Evolutionary conservation across 2,888 invertebrate species (phyloP).

Genomic region (Cecidostiba fungosa): DNA sequence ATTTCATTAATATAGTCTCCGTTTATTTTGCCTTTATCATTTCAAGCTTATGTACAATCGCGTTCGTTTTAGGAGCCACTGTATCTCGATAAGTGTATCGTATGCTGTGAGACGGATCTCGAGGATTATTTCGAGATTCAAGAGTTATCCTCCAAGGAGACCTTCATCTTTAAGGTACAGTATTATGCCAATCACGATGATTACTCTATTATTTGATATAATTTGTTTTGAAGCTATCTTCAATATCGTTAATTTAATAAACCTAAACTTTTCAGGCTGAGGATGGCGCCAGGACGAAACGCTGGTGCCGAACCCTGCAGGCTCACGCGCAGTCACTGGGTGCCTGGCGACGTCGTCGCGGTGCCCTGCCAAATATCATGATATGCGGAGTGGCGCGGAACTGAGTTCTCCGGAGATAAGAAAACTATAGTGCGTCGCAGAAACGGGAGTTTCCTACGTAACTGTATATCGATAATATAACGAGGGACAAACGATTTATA

Average conservation of each 20-base stretch:
- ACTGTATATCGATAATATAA: constrained; percentile 70
- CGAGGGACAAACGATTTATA: constrained; percentile 31
- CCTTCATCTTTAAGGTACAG: constrained; percentile 94
- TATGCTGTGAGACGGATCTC: constrained; percentile 93
- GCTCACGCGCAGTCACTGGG: constrained; percentile 96
- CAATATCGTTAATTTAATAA: background rate
- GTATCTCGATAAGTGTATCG: constrained; percentile 94
- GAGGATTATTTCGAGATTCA: constrained; percentile 98
- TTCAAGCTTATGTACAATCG: background rate
- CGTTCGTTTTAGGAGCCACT: constrained; percentile 86
- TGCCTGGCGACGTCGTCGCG: constrained; percentile 94
- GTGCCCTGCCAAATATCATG: constrained; percentile 98
- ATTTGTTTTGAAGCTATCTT: no score
- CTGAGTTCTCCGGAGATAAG: constrained; percentile 54
- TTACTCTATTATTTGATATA: no score
- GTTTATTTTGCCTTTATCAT: background rate
- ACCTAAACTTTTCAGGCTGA: constrained; percentile 87
- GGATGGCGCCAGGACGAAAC: constrained; percentile 91
- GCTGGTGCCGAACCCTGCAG: constrained; percentile 95
- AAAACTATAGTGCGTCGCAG: constrained; percentile 75
- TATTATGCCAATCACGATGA: no score
- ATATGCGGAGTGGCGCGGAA: constrained; percentile 86
- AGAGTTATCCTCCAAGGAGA: constrained; percentile 95
- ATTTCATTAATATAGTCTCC: background rate
- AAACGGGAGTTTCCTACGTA: constrained; percentile 76